phyloP scores from a whole-genome alignment of 2,888 invertebrate genomes.

The Cyclophora punctaria region DNA sequence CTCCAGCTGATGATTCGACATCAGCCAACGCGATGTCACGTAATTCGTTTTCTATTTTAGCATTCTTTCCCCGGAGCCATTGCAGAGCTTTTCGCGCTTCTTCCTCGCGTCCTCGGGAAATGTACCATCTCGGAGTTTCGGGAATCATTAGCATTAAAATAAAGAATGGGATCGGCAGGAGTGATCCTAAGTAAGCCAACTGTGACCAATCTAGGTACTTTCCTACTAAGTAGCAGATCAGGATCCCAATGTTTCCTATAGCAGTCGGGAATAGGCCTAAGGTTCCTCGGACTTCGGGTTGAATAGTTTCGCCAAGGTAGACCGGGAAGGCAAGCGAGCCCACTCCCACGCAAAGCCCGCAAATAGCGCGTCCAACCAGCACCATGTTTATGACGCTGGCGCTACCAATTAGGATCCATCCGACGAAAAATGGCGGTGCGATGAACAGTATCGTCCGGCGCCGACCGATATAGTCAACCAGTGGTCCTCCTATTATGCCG shows the following conservation, averaged over 20 bases:
- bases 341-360: slow-evolving; percentile 92
- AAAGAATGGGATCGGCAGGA: slow-evolving; percentile 85
- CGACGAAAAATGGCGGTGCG: slow-evolving; percentile 85
- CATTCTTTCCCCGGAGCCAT: slow-evolving; percentile 87
- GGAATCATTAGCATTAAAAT: slow-evolving; percentile 90
- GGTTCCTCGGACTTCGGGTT: slow-evolving; percentile 92
- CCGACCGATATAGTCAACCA: slow-evolving; percentile 90
- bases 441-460: slow-evolving; percentile 86
- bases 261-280: slow-evolving; percentile 91
- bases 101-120: slow-evolving; percentile 83
- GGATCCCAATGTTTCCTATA: slow-evolving; percentile 88
- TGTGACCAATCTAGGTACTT: slow-evolving; percentile 87
- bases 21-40: slow-evolving; percentile 82
- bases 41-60: slow-evolving; percentile 86
- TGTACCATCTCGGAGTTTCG: slow-evolving; percentile 95
- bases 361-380: slow-evolving; percentile 84
- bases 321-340: slow-evolving; percentile 92
- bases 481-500: slow-evolving; percentile 87
- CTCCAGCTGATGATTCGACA: slow-evolving; percentile 78
- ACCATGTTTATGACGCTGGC: slow-evolving; percentile 83
- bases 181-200: slow-evolving; percentile 85
- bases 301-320: slow-evolving; percentile 94
- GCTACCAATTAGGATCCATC: slow-evolving; percentile 88
- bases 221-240: slow-evolving; percentile 87
- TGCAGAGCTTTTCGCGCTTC: slow-evolving; percentile 85